Conservation (phyloP, 2,888 invertebrate species). For the Bruchidius siliquastri region DNA sequence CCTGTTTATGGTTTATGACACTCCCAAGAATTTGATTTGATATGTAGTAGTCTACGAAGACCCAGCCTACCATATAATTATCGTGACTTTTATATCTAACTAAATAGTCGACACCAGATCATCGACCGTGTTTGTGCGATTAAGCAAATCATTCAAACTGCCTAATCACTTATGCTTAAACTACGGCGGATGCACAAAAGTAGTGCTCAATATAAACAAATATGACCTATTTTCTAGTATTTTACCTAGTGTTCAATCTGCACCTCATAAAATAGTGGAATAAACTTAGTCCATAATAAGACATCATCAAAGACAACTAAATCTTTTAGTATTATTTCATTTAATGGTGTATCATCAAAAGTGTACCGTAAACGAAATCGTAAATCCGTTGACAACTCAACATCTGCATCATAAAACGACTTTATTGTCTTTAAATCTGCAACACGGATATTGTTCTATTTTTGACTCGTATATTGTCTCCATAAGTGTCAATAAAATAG, state of each 20-base stretch:
- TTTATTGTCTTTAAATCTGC: background rate
- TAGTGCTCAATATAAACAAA: background rate
- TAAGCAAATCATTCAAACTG: no score
- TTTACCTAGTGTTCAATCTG: background rate
- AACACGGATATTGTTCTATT: background rate
- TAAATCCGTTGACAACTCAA: background rate
- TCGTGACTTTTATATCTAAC: no score
- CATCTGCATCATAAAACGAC: background rate
- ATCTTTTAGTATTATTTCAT: background rate
- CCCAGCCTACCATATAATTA: no score
- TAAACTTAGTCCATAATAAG: background rate
- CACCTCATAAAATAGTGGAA: background rate
- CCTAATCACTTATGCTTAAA: no score
- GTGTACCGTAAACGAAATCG: background rate
- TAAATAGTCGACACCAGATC: no score
- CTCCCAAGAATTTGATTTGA: no score
- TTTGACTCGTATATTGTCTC: background rate
- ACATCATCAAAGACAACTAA: background rate
- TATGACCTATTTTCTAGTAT: background rate
- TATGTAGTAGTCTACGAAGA: no score
- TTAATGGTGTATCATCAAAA: background rate
- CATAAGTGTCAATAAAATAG: background rate
- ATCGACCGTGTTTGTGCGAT: no score
- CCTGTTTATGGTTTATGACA: no score
- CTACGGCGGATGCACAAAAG: no score